phyloP scores from a whole-genome alignment of 2,113 vertebrate genomes.

The Ranitomeya variabilis region DNA sequence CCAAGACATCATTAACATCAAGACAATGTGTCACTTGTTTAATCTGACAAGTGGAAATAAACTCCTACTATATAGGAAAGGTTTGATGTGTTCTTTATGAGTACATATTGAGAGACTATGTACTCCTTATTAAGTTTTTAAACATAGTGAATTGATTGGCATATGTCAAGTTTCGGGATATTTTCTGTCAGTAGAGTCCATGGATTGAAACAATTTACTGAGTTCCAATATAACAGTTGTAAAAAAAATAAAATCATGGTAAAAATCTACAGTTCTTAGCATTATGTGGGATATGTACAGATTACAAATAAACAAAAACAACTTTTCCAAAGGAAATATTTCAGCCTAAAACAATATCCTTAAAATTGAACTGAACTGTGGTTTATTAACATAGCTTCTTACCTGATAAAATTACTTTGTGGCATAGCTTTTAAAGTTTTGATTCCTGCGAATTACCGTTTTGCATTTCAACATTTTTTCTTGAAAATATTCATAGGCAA shows the following conservation, averaged over 20 bases:
- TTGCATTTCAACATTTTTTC: too few species aligned
- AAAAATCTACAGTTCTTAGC: neutral
- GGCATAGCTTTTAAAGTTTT: too few species aligned
- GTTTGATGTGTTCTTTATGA: conserved; percentile 50
- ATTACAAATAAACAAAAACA: neutral
- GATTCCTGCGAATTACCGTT: too few species aligned
- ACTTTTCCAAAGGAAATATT: neutral
- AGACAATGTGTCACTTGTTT: conserved; percentile 57
- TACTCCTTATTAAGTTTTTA: conserved; percentile 47
- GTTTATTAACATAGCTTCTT: neutral
- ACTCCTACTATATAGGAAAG: conserved; percentile 33
- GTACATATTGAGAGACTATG: conserved; percentile 30
- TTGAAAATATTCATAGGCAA: too few species aligned
- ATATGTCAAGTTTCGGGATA: conserved; percentile 25
- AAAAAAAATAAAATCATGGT: neutral
- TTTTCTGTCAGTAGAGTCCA: neutral
- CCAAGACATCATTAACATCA: conserved; percentile 58
- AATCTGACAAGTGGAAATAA: conserved; percentile 53
- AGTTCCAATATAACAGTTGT: neutral
- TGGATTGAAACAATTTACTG: neutral
- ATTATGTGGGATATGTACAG: neutral
- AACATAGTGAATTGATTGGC: conserved; percentile 11
- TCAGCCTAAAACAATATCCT: neutral
- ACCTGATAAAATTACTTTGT: neutral
- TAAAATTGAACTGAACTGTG: neutral